These are phyloP conservation scores for Coenonympha arcania DNA, from an alignment of 2,888 invertebrate species.

Conservation along the genomic window DNA sequence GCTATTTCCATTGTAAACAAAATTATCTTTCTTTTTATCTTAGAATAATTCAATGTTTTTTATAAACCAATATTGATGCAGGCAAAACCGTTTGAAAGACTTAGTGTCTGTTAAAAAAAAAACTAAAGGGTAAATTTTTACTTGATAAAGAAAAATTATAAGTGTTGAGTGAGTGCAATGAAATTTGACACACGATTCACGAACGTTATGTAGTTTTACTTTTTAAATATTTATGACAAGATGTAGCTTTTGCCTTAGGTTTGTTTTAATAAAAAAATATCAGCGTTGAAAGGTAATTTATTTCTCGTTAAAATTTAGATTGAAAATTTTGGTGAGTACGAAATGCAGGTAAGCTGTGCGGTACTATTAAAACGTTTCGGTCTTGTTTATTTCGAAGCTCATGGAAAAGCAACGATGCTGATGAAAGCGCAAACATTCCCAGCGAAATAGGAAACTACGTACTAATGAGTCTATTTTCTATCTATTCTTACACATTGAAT, in stretches of 20 bases:
- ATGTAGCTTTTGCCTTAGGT: not conserved
- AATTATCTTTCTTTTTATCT: too few species aligned
- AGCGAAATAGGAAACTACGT: not conserved
- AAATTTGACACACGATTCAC: too few species aligned
- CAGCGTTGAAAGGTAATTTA: not conserved
- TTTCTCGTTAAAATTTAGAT: conserved; percentile 4
- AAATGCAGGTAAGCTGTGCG: not conserved
- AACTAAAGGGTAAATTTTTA: too few species aligned
- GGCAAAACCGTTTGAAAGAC: too few species aligned
- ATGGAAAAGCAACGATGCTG: not conserved
- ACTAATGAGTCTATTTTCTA: conserved; percentile 1
- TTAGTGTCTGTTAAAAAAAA: too few species aligned
- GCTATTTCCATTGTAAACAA: too few species aligned
- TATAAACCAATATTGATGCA: too few species aligned
- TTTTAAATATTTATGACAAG: too few species aligned
- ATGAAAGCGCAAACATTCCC: conserved; percentile 14
- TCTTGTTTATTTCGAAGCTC: not conserved
- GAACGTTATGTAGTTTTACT: too few species aligned
- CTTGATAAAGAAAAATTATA: too few species aligned
- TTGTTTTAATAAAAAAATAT: not conserved
- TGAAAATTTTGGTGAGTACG: not conserved
- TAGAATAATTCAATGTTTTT: too few species aligned
- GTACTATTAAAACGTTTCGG: not conserved
- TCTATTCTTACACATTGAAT: not conserved
- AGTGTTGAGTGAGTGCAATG: too few species aligned